phyloP scores from a whole-genome alignment of 2,888 invertebrate genomes.

The Metellina segmentata region DNA sequence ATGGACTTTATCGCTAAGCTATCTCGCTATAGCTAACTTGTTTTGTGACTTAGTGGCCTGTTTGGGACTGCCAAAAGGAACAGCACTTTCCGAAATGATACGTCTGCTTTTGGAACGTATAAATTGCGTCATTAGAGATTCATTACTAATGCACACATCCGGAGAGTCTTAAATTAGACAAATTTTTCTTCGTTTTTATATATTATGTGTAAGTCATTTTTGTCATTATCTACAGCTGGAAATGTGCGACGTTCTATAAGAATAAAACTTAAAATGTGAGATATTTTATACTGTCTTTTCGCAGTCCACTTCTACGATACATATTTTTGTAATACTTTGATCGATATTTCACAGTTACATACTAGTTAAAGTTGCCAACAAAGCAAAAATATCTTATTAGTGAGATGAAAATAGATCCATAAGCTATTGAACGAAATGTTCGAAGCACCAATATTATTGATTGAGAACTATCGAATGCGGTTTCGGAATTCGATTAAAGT shows the following conservation, averaged over 20 bases:
- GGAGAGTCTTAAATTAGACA: too few species aligned
- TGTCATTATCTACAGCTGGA: not conserved
- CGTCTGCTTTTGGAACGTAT: too few species aligned
- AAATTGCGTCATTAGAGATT: too few species aligned
- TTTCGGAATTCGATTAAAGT: not conserved
- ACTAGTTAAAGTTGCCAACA: too few species aligned
- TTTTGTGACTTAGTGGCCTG: slow-evolving; percentile 52
- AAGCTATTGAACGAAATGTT: too few species aligned
- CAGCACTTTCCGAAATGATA: slow-evolving; percentile 1
- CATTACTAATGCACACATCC: too few species aligned
- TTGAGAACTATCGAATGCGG: not conserved
- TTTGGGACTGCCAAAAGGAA: slow-evolving; percentile 7
- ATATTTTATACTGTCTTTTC: not conserved
- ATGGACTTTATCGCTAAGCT: slow-evolving; percentile 61
- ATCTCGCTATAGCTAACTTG: slow-evolving; percentile 62
- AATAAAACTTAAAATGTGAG: not conserved
- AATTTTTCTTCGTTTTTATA: not conserved
- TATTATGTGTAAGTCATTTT: not conserved
- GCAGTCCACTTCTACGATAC: not conserved
- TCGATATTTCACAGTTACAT: not conserved
- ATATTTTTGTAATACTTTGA: not conserved
- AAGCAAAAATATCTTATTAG: too few species aligned
- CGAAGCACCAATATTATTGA: too few species aligned
- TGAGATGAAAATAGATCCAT: too few species aligned
- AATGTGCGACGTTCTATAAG: not conserved